Evolutionary conservation across 1,140 invertebrate genomes (phyloP).

Genomic region (Aphaenogaster rudis): DNA sequence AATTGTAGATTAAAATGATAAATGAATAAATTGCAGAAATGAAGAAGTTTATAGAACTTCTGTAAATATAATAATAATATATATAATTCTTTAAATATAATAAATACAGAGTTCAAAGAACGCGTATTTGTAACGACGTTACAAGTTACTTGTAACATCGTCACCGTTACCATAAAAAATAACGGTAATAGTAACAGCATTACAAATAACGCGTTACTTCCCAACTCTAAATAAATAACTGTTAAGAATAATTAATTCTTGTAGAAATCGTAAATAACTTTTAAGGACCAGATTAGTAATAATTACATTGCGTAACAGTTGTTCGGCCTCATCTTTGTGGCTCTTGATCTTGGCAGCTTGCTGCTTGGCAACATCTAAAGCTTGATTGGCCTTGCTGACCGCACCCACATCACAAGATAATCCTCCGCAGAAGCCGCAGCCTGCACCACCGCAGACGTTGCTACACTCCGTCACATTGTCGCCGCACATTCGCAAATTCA

Average conservation of each 20-base stretch:
- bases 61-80: conserved; percentile 12
- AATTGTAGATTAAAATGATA: background rate
- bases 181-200: no score
- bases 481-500: conserved; percentile 97
- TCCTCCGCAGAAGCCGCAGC: conserved; percentile 96
- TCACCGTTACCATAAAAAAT: no score
- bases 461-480: conserved; percentile 95
- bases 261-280: background rate
- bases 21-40: background rate
- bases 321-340: conserved; percentile 93
- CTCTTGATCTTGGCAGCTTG: conserved; percentile 93
- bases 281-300: background rate
- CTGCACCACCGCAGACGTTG: conserved; percentile 96
- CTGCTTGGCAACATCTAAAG: conserved; percentile 94
- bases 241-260: conserved; percentile 13
- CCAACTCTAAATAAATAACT: background rate
- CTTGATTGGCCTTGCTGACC: conserved; percentile 94
- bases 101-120: no score
- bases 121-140: no score
- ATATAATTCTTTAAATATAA: background rate
- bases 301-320: conserved; percentile 89
- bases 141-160: no score
- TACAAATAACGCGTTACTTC: no score
- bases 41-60: background rate
- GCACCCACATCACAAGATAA: conserved; percentile 96